Conservation (phyloP, 2,797 vertebrate species). For the Notoglanidium macrostoma region DNA sequence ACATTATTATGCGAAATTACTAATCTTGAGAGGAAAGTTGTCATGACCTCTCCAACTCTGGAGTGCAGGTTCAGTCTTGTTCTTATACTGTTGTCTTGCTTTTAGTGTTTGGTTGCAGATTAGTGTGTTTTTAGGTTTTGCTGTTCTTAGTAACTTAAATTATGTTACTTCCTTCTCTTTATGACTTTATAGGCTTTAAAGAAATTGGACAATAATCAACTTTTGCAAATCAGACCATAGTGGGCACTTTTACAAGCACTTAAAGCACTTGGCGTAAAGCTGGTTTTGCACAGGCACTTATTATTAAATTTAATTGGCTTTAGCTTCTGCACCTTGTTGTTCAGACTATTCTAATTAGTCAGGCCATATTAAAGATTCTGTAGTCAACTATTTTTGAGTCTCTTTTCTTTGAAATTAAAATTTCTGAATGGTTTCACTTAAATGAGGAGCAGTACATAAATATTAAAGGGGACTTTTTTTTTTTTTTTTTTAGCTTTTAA, state of each 20-base stretch:
- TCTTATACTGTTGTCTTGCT: constrained; percentile 77
- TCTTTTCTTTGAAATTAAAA: neutral
- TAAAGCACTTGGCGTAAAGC: constrained; percentile 70
- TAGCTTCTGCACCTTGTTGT: constrained; percentile 75
- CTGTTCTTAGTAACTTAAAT: constrained; percentile 42
- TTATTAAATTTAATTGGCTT: constrained; percentile 69
- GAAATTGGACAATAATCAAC: constrained; percentile 51
- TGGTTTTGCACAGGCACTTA: constrained; percentile 71
- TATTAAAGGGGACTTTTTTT: neutral
- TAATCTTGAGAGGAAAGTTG: constrained; percentile 66
- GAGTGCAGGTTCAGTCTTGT: constrained; percentile 67
- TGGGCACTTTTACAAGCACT: constrained; percentile 69
- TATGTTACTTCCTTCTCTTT: constrained; percentile 54
- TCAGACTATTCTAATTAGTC: constrained; percentile 68
- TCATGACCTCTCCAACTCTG: constrained; percentile 57
- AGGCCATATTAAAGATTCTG: constrained; percentile 78
- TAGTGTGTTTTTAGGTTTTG: constrained; percentile 58
- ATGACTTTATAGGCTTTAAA: constrained; percentile 60
- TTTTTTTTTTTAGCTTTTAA: neutral
- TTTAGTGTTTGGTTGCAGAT: constrained; percentile 70
- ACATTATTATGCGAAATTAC: constrained; percentile 52
- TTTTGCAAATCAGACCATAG: constrained; percentile 53
- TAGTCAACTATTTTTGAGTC: constrained; percentile 56
- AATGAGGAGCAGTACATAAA: neutral
- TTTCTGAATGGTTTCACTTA: neutral